A percentile compares a stretch with the other conserved stretches of the same genome.
Conservation (phyloP, 2,888 invertebrate species). For the Erebia epiphron region DNA sequence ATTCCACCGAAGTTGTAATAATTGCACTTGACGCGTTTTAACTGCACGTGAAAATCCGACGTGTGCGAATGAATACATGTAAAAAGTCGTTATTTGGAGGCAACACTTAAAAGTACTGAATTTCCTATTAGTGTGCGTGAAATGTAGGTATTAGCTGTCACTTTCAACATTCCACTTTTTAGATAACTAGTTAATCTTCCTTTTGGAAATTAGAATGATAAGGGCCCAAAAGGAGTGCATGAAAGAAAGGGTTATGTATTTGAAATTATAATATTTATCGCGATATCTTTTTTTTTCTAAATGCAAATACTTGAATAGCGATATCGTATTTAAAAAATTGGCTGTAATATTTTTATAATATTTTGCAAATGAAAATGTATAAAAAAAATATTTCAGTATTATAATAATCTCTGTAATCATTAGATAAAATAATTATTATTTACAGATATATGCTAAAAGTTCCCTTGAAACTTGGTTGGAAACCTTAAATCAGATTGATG, state of each 20-base stretch:
- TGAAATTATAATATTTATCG: not conserved
- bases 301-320: not conserved
- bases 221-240: not conserved
- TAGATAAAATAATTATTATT: too few relatives aligned
- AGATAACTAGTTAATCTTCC: constrained; percentile 31
- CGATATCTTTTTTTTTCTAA: too few relatives aligned
- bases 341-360: constrained; percentile 2
- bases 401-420: constrained; percentile 24
- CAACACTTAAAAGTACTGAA: constrained; percentile 31
- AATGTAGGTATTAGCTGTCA: constrained; percentile 47
- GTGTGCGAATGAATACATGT: too few relatives aligned
- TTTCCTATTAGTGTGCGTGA: constrained; percentile 29
- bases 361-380: constrained; percentile 1
- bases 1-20: too few relatives aligned
- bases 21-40: too few relatives aligned
- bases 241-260: not conserved
- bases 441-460: not conserved
- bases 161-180: constrained; percentile 53
- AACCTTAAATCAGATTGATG: not conserved
- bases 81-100: not conserved
- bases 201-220: constrained; percentile 3
- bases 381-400: constrained; percentile 27
- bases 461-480: not conserved
- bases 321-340: not conserved
- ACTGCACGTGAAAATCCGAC: too few relatives aligned